Evolutionary conservation across 2,113 vertebrate genomes (phyloP).

Genomic region (Cyanistes caeruleus): DNA sequence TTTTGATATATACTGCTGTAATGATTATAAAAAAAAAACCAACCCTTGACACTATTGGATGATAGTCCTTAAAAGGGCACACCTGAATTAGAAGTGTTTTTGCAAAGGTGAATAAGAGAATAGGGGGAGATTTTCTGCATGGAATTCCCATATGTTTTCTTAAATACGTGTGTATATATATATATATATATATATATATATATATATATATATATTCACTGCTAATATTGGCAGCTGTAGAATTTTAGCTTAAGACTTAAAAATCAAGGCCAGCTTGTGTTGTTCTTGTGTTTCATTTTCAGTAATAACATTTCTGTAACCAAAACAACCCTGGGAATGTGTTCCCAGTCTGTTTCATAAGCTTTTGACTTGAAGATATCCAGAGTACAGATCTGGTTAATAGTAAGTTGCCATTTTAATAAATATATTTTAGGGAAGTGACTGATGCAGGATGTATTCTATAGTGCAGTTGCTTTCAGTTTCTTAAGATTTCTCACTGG

Average conservation of each 20-base stretch:
- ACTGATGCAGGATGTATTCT: not conserved
- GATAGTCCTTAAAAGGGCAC: not conserved
- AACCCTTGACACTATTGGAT: accelerated
- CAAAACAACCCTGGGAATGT: not conserved
- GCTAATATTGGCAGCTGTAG: not conserved
- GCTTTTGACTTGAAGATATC: not conserved
- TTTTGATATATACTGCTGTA: not conserved
- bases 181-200: accelerated
- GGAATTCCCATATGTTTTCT: not conserved
- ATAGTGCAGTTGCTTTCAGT: not conserved
- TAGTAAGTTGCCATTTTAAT: not conserved
- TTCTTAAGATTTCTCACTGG: not conserved
- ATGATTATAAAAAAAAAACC: not conserved
- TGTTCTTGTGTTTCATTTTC: not conserved
- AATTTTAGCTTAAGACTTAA: not conserved
- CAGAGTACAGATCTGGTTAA: conserved; percentile 16
- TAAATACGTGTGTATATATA: accelerated
- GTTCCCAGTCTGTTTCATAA: not conserved
- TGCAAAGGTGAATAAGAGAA: not conserved
- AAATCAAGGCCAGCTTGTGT: not conserved
- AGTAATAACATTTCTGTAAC: not conserved
- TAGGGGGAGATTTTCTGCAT: not conserved
- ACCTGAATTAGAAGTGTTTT: not conserved
- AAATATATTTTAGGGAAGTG: not conserved
- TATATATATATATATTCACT: not conserved